These are phyloP conservation scores for Glaucomys volans DNA, from an alignment of 2,113 vertebrate species.

Conservation along the genomic window DNA sequence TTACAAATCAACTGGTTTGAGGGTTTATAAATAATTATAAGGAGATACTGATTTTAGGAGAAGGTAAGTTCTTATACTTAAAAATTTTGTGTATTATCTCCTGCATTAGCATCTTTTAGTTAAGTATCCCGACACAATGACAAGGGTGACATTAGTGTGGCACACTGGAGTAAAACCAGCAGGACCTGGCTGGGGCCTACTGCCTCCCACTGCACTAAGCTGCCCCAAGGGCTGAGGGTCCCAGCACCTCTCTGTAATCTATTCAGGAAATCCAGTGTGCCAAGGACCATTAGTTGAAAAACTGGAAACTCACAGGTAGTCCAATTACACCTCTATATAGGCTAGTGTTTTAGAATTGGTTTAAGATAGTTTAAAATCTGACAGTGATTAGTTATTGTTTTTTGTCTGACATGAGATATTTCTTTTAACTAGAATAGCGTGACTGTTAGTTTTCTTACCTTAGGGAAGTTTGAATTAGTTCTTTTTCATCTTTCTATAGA, in stretches of 20 bases:
- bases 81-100: not conserved
- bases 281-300: not conserved
- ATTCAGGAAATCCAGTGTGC: not conserved
- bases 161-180: not conserved
- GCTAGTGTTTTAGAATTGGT: not conserved
- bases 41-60: not conserved
- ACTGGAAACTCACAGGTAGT: not conserved
- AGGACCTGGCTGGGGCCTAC: not conserved
- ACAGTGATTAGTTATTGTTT: conserved; percentile 18
- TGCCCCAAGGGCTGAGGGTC: not conserved
- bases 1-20: not conserved
- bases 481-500: not conserved
- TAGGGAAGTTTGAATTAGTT: conserved; percentile 36
- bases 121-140: not conserved
- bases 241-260: not conserved
- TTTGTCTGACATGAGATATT: not conserved
- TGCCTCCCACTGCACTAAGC: not conserved
- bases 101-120: not conserved
- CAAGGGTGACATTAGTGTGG: not conserved
- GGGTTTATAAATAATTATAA: not conserved
- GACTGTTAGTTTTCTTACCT: not conserved
- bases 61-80: not conserved
- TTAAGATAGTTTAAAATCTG: conserved; percentile 39
- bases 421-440: conserved; percentile 13
- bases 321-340: not conserved